Evolutionary conservation across 2,797 vertebrate species (phyloP).

Genomic region (Rhabdophis nuchalis): DNA sequence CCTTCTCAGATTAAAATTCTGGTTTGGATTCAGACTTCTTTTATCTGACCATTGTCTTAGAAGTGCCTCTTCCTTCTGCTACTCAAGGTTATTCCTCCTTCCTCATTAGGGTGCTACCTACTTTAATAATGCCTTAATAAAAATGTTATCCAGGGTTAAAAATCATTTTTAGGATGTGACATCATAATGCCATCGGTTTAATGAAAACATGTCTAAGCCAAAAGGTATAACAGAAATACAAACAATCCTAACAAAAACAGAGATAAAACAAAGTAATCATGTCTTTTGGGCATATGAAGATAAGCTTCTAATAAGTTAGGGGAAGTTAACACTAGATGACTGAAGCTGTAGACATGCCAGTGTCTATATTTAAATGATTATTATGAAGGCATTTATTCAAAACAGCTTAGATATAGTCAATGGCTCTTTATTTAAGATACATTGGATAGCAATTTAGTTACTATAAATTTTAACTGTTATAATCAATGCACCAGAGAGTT

Average conservation of each 20-base stretch:
- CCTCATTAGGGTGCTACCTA: not conserved
- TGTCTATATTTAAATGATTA: not conserved
- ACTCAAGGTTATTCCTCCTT: not conserved
- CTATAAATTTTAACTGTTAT: not conserved
- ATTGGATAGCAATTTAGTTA: not conserved
- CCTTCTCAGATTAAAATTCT: not conserved
- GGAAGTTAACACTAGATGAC: not conserved
- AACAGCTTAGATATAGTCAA: not conserved
- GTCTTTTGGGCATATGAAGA: not conserved
- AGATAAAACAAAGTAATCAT: not conserved
- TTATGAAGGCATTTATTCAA: not conserved
- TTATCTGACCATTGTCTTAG: not conserved
- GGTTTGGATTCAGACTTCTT: not conserved
- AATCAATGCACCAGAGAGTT: not conserved
- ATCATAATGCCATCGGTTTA: not conserved
- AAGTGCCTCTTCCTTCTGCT: not conserved
- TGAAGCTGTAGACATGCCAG: not conserved
- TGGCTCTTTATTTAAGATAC: not conserved
- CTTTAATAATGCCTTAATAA: not conserved
- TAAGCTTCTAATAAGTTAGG: not conserved
- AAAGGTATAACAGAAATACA: not conserved
- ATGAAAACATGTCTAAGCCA: not conserved
- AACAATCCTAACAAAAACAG: not conserved
- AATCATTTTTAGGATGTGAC: not conserved
- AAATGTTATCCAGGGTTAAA: not conserved